phyloP scores from a whole-genome alignment of 1,140 invertebrate species.

The Scaptomyza pallida region DNA sequence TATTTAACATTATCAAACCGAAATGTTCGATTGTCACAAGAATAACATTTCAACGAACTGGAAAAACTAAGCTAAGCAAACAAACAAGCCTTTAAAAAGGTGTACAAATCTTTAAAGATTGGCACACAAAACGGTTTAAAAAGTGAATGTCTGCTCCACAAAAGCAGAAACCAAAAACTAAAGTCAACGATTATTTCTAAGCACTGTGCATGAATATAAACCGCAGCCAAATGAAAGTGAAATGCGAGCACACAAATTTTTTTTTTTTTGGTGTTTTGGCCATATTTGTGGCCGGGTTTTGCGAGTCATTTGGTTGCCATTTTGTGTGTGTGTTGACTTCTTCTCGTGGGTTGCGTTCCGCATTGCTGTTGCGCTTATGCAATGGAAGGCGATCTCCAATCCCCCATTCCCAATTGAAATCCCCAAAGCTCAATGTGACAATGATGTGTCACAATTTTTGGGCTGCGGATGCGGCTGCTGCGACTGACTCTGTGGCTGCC shows the following conservation, averaged over 20 bases:
- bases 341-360: slow-evolving; percentile 35
- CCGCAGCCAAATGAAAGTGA: slow-evolving; percentile 49
- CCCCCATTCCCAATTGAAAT: background rate
- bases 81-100: slow-evolving; percentile 6
- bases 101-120: slow-evolving; percentile 11
- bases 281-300: slow-evolving; percentile 37
- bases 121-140: slow-evolving; percentile 18
- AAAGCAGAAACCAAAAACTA: background rate
- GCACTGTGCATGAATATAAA: slow-evolving; percentile 8
- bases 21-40: slow-evolving; percentile 4
- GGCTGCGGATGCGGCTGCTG: slow-evolving; percentile 11
- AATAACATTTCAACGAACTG: slow-evolving; percentile 18
- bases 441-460: slow-evolving; percentile 62
- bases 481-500: slow-evolving; percentile 3
- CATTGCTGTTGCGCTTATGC: slow-evolving; percentile 48
- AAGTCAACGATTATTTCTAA: slow-evolving; percentile 56
- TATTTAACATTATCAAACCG: background rate
- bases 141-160: slow-evolving; percentile 58
- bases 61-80: slow-evolving; percentile 4
- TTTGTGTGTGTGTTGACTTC: slow-evolving; percentile 17
- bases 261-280: slow-evolving; percentile 46
- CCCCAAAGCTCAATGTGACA: slow-evolving; percentile 32
- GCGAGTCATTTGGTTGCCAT: slow-evolving; percentile 48
- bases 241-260: slow-evolving; percentile 30
- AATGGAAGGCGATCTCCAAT: slow-evolving; percentile 36